A percentile compares a stretch with the other conserved stretches of the same genome.
Conservation (phyloP, 2,113 vertebrate species). For the Strigops habroptila region DNA sequence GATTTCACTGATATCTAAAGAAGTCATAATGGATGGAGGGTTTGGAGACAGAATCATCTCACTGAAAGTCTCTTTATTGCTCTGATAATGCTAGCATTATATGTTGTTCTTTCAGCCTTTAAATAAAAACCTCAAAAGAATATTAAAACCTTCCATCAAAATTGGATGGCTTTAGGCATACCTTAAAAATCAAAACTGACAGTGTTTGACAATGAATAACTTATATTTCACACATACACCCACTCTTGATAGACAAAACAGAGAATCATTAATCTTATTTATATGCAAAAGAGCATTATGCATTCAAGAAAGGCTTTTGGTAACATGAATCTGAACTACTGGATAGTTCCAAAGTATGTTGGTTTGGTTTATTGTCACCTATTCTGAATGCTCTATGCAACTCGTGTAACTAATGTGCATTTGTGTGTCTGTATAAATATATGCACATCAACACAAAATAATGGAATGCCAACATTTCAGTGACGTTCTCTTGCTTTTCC, state of each 20-base stretch:
- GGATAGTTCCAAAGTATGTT: not conserved
- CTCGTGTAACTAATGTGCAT: not conserved
- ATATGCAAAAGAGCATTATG: not conserved
- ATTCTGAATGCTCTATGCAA: not conserved
- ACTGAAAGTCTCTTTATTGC: not conserved
- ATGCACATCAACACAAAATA: not conserved
- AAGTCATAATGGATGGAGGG: not conserved
- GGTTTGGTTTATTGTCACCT: not conserved
- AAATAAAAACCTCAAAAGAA: not conserved
- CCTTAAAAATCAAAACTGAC: not conserved
- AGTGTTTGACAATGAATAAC: not conserved
- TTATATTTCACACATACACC: not conserved
- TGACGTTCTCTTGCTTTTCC: not conserved
- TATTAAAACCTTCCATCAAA: not conserved
- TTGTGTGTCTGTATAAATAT: not conserved
- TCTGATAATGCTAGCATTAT: not conserved
- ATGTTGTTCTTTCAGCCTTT: not conserved
- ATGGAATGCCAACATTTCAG: not conserved
- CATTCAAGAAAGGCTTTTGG: not conserved
- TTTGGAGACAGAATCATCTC: not conserved
- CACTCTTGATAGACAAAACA: not conserved
- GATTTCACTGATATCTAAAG: not conserved
- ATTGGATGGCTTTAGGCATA: not conserved
- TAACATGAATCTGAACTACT: not conserved
- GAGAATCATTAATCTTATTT: not conserved